Evolutionary conservation across 1,140 invertebrate genomes (phyloP).

Genomic region (Penaeus chinensis): DNA sequence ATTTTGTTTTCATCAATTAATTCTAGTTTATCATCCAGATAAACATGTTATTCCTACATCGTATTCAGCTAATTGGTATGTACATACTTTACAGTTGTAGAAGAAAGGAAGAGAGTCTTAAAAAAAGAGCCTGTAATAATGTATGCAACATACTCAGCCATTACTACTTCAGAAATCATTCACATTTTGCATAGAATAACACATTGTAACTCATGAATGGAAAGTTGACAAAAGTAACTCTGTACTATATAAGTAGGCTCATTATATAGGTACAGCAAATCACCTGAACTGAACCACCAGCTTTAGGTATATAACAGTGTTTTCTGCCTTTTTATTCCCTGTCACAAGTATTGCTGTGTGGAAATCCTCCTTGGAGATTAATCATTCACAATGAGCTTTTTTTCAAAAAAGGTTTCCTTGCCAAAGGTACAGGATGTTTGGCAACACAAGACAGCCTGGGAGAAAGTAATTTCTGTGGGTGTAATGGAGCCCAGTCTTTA

Average conservation of each 20-base stretch:
- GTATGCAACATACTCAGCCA: too few species aligned
- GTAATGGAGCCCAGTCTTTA: too few species aligned
- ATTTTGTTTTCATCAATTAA: too few species aligned
- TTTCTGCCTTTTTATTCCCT: slow-evolving; percentile 33
- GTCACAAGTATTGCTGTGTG: slow-evolving; percentile 48
- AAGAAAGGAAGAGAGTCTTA: background rate
- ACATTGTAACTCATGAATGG: slow-evolving; percentile 30
- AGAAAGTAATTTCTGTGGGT: too few species aligned
- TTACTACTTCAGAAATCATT: too few species aligned
- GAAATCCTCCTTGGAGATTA: slow-evolving; percentile 21
- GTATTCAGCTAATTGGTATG: too few species aligned
- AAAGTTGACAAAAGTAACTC: background rate
- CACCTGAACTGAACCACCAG: slow-evolving; percentile 3
- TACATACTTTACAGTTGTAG: background rate
- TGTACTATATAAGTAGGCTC: background rate
- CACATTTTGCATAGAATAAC: slow-evolving; percentile 40
- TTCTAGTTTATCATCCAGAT: too few species aligned
- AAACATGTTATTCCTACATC: too few species aligned
- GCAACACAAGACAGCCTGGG: too few species aligned
- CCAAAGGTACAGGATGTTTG: too few species aligned
- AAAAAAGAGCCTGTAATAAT: background rate
- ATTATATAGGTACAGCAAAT: slow-evolving; percentile 19
- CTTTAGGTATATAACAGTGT: slow-evolving; percentile 29
- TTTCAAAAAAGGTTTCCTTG: too few species aligned
- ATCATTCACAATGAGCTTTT: too few species aligned